These are phyloP conservation scores for Pantherophis alleghaniensis DNA, from an alignment of 2,797 vertebrate genomes.

Conservation along the genomic window DNA sequence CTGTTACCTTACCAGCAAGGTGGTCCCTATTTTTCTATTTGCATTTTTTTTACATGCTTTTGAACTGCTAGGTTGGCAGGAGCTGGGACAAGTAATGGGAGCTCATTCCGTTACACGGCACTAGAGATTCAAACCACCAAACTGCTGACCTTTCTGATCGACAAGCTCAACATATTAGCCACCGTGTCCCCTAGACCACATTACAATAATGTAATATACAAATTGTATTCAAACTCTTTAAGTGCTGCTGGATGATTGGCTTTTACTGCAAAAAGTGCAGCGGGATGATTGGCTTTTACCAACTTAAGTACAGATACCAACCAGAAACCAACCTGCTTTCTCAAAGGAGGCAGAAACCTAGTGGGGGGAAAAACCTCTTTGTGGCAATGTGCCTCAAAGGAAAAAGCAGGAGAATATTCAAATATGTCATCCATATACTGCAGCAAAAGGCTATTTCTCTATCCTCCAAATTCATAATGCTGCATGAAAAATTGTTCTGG, in stretches of 20 bases:
- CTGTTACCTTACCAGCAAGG: no score
- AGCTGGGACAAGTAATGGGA: no score
- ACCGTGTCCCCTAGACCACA: not conserved
- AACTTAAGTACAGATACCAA: not conserved
- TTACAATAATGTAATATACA: not conserved
- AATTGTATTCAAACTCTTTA: not conserved
- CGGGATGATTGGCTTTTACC: not conserved
- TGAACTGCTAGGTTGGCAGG: no score
- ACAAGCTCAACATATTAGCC: no score
- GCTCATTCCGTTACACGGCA: no score
- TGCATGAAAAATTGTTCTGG: not conserved
- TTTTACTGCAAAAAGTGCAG: not conserved
- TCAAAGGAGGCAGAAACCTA: slow-evolving; percentile 2
- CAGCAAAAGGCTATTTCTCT: not conserved
- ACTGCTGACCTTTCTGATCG: no score
- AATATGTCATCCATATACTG: not conserved
- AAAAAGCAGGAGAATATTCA: not conserved
- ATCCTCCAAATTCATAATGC: not conserved
- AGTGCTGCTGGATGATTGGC: not conserved
- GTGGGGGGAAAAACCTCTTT: not conserved
- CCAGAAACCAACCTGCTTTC: not conserved
- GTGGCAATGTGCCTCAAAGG: not conserved
- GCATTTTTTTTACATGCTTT: no score
- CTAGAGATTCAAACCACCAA: no score
- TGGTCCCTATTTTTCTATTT: no score